Conservation (phyloP, 2,797 vertebrate species). For the Vespertilio murinus region DNA sequence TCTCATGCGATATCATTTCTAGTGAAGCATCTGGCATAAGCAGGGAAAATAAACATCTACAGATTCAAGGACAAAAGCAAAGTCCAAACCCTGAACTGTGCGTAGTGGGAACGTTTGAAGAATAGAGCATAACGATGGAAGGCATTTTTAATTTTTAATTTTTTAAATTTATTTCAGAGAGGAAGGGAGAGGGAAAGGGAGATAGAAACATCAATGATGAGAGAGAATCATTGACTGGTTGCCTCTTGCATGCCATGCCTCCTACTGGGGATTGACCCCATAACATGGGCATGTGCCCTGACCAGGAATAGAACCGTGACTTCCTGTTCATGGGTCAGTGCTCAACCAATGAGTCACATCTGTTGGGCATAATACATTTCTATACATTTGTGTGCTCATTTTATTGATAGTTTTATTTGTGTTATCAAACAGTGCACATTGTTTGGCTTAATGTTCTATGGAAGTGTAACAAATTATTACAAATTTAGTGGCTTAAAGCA, state of each 20-base stretch:
- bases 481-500: background rate
- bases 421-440: background rate
- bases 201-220: background rate
- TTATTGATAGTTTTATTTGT: background rate
- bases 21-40: background rate
- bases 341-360: background rate
- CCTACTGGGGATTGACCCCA: too few species aligned
- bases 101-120: background rate
- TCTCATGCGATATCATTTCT: background rate
- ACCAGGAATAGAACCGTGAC: too few species aligned
- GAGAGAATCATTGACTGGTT: background rate
- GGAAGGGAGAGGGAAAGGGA: background rate
- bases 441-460: slow-evolving; percentile 19
- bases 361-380: background rate
- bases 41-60: background rate
- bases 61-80: background rate
- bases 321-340: background rate
- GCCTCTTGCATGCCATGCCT: background rate
- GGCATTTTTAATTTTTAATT: background rate
- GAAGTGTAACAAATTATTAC: background rate
- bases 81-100: background rate
- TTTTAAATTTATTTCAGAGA: background rate
- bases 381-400: background rate
- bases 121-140: background rate
- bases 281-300: too few species aligned